Evolutionary conservation across 2,797 vertebrate genomes (phyloP).

Genomic region (Anguilla marmorata): DNA sequence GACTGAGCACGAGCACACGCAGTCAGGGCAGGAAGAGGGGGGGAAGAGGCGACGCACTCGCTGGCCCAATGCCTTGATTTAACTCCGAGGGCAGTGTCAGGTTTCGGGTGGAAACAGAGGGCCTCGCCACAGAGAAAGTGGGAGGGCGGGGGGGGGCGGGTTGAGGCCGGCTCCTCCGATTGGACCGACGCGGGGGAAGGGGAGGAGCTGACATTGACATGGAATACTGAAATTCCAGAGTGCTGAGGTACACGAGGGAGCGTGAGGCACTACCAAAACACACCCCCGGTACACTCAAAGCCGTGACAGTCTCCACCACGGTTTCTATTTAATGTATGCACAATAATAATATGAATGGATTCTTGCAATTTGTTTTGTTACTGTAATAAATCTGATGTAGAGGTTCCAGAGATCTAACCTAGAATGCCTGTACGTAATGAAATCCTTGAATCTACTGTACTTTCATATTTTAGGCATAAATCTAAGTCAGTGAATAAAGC

Average conservation of each 20-base stretch:
- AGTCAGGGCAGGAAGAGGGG: background rate
- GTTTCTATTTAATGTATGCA: too few relatives aligned
- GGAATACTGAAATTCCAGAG: background rate
- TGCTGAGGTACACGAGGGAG: background rate
- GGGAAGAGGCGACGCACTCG: background rate
- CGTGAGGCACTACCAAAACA: too few relatives aligned
- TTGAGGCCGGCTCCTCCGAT: background rate
- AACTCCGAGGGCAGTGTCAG: background rate
- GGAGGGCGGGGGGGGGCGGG: constrained; percentile 8
- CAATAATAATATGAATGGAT: too few relatives aligned
- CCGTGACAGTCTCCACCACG: too few relatives aligned
- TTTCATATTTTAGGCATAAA: background rate
- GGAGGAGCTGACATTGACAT: constrained; percentile 7
- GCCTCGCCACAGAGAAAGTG: background rate
- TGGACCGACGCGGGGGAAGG: background rate
- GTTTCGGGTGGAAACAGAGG: constrained; percentile 1
- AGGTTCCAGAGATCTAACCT: too few relatives aligned
- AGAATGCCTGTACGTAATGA: too few relatives aligned
- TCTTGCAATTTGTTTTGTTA: too few relatives aligned
- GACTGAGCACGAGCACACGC: background rate
- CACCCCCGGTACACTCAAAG: too few relatives aligned
- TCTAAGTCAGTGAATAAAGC: background rate
- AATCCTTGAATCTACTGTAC: too few relatives aligned
- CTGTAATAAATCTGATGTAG: too few relatives aligned
- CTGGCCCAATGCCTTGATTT: background rate